phyloP scores from a whole-genome alignment of 1,140 invertebrate genomes.

The Sarcophaga peregrina region DNA sequence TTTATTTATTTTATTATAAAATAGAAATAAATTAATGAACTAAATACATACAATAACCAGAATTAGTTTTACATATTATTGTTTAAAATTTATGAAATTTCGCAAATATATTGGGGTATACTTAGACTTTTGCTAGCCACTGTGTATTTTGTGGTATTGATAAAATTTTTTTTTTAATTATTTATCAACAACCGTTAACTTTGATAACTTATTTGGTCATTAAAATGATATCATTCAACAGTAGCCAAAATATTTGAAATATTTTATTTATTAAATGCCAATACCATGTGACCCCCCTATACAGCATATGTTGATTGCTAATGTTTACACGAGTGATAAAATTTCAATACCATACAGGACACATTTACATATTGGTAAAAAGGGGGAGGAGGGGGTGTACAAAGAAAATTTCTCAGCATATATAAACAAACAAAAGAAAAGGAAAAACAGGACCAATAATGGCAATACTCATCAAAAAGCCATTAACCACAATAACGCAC shows the following conservation, averaged over 20 bases:
- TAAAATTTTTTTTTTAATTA: background rate
- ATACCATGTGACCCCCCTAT: background rate
- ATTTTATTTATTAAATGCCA: slow-evolving; percentile 31
- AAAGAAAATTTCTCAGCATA: background rate
- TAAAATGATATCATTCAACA: slow-evolving; percentile 34
- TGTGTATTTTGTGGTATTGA: too few species aligned
- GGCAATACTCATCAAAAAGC: slow-evolving; percentile 41
- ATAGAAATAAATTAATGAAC: too few species aligned
- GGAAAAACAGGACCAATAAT: slow-evolving; percentile 30
- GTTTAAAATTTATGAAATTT: too few species aligned
- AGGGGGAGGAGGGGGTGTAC: background rate
- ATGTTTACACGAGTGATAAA: slow-evolving; percentile 37
- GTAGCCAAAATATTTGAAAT: background rate
- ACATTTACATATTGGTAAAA: slow-evolving; percentile 16
- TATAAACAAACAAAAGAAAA: background rate
- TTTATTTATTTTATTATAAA: too few species aligned
- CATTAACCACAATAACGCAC: slow-evolving; percentile 27
- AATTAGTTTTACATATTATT: too few species aligned
- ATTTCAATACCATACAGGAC: background rate
- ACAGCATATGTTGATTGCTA: slow-evolving; percentile 29
- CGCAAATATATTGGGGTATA: too few species aligned
- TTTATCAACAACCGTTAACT: background rate
- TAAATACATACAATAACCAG: too few species aligned
- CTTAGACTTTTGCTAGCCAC: too few species aligned
- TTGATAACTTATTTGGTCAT: slow-evolving; percentile 19